These are phyloP conservation scores for Drosophila pseudotakahashii DNA, from an alignment of 2,888 invertebrate genomes.

Conservation along the genomic window DNA sequence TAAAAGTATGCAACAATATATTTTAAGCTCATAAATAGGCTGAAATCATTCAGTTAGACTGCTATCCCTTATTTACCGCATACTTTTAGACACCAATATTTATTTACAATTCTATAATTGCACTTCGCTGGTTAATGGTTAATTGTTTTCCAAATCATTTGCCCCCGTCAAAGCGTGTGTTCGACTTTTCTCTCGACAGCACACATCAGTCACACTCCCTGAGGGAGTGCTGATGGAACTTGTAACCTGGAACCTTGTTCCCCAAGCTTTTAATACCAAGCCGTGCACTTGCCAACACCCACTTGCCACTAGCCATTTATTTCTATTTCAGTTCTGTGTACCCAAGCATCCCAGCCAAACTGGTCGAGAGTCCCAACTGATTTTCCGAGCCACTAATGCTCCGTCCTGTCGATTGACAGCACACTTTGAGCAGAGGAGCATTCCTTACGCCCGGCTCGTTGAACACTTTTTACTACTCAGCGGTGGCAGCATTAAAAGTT, in stretches of 20 bases:
- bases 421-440: slow-evolving; percentile 10
- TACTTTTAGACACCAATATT: too few species aligned
- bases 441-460: slow-evolving; percentile 20
- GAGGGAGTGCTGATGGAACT: not conserved
- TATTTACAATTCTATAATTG: too few species aligned
- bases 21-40: too few species aligned
- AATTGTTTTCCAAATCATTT: slow-evolving; percentile 2
- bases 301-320: slow-evolving; percentile 33
- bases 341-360: slow-evolving; percentile 15
- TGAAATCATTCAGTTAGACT: too few species aligned
- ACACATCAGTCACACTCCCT: slow-evolving; percentile 1
- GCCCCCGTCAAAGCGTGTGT: not conserved
- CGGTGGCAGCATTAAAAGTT: slow-evolving; percentile 57
- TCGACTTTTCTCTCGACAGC: not conserved
- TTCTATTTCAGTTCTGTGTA: slow-evolving; percentile 34
- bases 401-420: slow-evolving; percentile 14
- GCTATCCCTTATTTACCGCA: not conserved
- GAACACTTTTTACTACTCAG: slow-evolving; percentile 35
- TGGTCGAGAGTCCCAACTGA: slow-evolving; percentile 19
- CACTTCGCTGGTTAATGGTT: not conserved
- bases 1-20: too few species aligned
- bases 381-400: slow-evolving; percentile 19
- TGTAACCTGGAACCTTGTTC: not conserved
- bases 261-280: not conserved
- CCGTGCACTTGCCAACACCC: slow-evolving; percentile 22